phyloP scores from a whole-genome alignment of 2,888 invertebrate species.

The Dryadula phaetusa region DNA sequence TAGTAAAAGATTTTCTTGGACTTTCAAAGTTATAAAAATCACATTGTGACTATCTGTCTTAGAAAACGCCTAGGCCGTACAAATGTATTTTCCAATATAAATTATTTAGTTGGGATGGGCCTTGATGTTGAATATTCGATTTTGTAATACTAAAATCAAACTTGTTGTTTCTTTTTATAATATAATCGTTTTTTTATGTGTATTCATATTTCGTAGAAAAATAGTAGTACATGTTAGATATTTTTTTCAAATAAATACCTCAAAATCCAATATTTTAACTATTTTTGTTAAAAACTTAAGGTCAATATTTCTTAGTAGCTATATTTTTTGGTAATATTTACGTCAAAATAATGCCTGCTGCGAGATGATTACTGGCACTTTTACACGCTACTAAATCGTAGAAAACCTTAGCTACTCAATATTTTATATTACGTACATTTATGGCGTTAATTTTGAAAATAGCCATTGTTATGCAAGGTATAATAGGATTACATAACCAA shows the following conservation, averaged over 20 bases:
- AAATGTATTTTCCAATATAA: conserved; percentile 9
- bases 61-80: conserved; percentile 3
- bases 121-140: neutral
- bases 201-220: neutral
- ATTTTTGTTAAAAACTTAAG: too few species aligned
- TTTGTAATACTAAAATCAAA: conserved; percentile 6
- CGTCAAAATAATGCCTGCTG: conserved; percentile 8
- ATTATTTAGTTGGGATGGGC: conserved; percentile 1
- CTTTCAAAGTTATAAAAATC: neutral
- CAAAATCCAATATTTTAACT: too few species aligned
- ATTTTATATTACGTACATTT: neutral
- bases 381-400: conserved; percentile 1
- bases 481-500: too few species aligned
- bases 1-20: neutral
- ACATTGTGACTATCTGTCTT: neutral
- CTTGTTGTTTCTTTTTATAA: neutral
- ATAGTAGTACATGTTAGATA: neutral
- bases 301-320: neutral
- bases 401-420: neutral
- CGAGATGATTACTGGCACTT: neutral
- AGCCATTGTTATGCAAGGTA: neutral
- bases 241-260: too few species aligned
- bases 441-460: neutral
- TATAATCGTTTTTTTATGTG: too few species aligned
- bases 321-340: neutral